Conservation (phyloP, 2,113 vertebrate species). For the Ictalurus furcatus region DNA sequence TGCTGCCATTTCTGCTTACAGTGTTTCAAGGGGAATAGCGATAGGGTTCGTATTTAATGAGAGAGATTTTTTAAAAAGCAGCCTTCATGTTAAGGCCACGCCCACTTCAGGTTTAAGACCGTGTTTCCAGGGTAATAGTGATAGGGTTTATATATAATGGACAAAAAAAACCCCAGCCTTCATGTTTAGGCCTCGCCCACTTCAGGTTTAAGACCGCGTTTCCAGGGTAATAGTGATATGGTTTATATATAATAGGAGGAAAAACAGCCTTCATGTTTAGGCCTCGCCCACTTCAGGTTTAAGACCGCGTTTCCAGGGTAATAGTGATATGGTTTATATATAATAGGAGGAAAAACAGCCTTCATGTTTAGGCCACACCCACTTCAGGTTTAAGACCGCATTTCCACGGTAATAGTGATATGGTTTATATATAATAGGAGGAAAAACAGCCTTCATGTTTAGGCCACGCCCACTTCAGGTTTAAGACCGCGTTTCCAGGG, state of each 20-base stretch:
- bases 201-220: neutral
- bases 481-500: neutral
- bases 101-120: neutral
- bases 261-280: too few relatives aligned
- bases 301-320: neutral
- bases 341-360: neutral
- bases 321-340: neutral
- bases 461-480: neutral
- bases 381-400: too few relatives aligned
- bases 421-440: neutral
- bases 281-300: too few relatives aligned
- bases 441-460: neutral
- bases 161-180: too few relatives aligned
- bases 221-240: too few relatives aligned
- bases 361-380: neutral
- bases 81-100: neutral
- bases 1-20: neutral
- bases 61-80: neutral
- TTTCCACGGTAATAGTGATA: neutral
- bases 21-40: neutral
- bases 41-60: neutral
- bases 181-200: neutral
- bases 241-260: too few relatives aligned
- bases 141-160: too few relatives aligned
- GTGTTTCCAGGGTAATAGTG: too few relatives aligned